Conservation (phyloP, 2,888 invertebrate genomes). For the Asteroscopus sphinx region DNA sequence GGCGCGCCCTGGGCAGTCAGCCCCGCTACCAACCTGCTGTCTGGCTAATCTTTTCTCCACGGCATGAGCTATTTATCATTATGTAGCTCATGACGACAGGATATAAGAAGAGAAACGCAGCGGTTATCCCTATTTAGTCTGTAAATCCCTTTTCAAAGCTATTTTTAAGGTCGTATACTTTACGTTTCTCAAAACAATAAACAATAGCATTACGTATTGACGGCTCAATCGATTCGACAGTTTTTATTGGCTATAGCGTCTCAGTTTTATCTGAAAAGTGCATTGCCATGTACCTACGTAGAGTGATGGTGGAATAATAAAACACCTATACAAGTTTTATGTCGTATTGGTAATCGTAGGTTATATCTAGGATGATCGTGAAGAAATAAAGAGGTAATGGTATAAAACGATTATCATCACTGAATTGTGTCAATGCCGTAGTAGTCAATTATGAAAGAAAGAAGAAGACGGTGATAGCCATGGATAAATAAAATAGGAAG, state of each 20-base stretch:
- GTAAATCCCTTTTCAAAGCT: slow-evolving; percentile 27
- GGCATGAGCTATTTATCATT: too few relatives aligned
- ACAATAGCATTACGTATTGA: slow-evolving; percentile 58
- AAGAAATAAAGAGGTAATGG: not conserved
- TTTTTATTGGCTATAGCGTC: slow-evolving; percentile 73
- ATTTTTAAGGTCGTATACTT: slow-evolving; percentile 54
- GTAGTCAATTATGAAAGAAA: too few relatives aligned
- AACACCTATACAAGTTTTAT: slow-evolving; percentile 78
- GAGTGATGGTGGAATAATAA: slow-evolving; percentile 78
- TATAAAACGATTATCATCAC: not conserved
- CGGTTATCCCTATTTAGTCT: slow-evolving; percentile 11
- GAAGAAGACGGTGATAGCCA: too few relatives aligned
- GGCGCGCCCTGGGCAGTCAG: too few relatives aligned
- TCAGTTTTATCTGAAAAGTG: slow-evolving; percentile 77
- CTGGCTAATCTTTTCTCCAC: too few relatives aligned
- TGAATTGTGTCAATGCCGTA: too few relatives aligned
- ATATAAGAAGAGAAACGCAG: too few relatives aligned
- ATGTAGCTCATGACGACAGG: too few relatives aligned
- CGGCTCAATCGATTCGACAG: slow-evolving; percentile 73
- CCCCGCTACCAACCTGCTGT: too few relatives aligned
- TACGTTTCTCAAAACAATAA: slow-evolving; percentile 57
- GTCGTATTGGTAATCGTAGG: slow-evolving; percentile 50
- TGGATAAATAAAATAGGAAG: too few relatives aligned
- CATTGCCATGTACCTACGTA: slow-evolving; percentile 75
- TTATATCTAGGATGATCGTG: slow-evolving; percentile 33